Evolutionary conservation across 2,888 invertebrate species (phyloP).

Genomic region (Dasysyrphus albostriatus): DNA sequence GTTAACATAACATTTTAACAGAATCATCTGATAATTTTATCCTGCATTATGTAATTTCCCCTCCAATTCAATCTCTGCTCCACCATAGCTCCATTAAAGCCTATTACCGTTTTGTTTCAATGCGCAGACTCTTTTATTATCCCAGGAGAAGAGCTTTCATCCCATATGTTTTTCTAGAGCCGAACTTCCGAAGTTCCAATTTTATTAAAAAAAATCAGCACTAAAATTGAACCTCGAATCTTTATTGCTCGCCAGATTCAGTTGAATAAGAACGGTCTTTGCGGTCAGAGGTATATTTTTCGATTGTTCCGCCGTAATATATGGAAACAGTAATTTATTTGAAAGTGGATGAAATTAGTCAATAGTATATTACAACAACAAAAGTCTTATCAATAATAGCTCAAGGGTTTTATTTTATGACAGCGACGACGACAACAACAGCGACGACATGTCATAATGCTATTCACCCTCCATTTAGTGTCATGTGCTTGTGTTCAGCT

Average conservation of each 20-base stretch:
- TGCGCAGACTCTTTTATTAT: slow-evolving; percentile 21
- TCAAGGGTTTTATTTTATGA: slow-evolving; percentile 38
- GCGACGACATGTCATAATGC: slow-evolving; percentile 30
- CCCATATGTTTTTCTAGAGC: slow-evolving; percentile 13
- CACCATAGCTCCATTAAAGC: background rate
- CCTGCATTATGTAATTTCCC: slow-evolving; percentile 17
- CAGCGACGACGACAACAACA: background rate
- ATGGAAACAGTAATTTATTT: slow-evolving; percentile 1
- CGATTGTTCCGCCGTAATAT: background rate
- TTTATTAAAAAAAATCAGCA: background rate
- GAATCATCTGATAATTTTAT: slow-evolving; percentile 36
- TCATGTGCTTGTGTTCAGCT: slow-evolving; percentile 46
- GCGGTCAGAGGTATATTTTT: slow-evolving; percentile 33
- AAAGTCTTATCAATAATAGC: slow-evolving; percentile 42
- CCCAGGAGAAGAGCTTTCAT: slow-evolving; percentile 27
- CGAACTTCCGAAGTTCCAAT: background rate
- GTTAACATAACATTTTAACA: slow-evolving; percentile 1
- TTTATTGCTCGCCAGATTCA: slow-evolving; percentile 41
- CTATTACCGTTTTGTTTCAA: background rate
- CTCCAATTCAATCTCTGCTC: background rate
- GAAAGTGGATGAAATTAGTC: background rate
- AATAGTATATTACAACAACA: slow-evolving; percentile 20
- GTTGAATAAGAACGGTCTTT: slow-evolving; percentile 58
- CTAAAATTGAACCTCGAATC: slow-evolving; percentile 1
- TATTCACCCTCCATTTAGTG: slow-evolving; percentile 30